Evolutionary conservation across 2,888 invertebrate genomes (phyloP).

Genomic region (Thecophora atra): DNA sequence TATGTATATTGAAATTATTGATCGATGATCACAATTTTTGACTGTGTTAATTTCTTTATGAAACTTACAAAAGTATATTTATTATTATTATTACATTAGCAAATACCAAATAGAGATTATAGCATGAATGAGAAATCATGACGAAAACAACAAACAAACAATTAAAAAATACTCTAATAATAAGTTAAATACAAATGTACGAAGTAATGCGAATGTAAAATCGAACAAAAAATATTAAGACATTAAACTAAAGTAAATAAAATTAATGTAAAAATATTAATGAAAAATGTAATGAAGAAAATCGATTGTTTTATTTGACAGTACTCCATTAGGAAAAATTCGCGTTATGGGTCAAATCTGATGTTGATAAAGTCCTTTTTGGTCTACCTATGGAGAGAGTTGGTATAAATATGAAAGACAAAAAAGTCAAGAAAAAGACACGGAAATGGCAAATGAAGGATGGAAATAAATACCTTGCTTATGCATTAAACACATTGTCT

Average conservation of each 20-base stretch:
- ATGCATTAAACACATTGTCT: too few species aligned
- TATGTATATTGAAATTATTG: conserved; percentile 61
- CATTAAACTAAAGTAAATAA: conserved; percentile 54
- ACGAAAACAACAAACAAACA: conserved; percentile 42
- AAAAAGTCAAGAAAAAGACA: too few species aligned
- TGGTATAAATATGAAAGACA: too few species aligned
- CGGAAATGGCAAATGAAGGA: too few species aligned
- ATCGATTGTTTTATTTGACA: conserved; percentile 28
- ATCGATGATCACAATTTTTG: conserved; percentile 66
- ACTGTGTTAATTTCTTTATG: conserved; percentile 66
- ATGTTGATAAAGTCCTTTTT: too few species aligned
- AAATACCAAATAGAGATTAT: conserved; percentile 21
- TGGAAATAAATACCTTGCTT: too few species aligned
- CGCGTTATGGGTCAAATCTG: too few species aligned
- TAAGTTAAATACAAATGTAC: conserved; percentile 57
- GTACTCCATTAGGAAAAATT: not conserved
- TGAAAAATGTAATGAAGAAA: conserved; percentile 43
- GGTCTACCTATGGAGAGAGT: too few species aligned
- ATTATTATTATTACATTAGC: conserved; percentile 31
- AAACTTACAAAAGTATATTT: conserved; percentile 48
- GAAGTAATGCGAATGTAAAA: conserved; percentile 41
- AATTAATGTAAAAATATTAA: conserved; percentile 54
- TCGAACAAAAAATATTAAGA: conserved; percentile 41
- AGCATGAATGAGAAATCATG: conserved; percentile 42
- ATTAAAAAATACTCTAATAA: conserved; percentile 49